These are phyloP conservation scores for Myotis daubentonii DNA, from an alignment of 2,797 vertebrate genomes.

Conservation along the genomic window DNA sequence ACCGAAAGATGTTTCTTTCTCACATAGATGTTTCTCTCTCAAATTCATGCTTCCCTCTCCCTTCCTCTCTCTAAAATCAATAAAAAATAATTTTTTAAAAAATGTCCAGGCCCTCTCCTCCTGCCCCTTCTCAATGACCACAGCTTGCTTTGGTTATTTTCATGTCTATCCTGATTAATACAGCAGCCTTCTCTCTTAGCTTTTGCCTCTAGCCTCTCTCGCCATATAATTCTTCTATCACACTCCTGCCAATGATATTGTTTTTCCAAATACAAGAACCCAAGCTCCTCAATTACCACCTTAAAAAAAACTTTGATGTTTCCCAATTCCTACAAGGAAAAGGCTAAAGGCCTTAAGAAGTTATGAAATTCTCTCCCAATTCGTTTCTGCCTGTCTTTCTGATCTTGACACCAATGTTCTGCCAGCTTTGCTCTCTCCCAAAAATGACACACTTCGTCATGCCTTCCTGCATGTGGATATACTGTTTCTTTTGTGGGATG, in stretches of 20 bases:
- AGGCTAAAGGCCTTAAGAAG: neutral
- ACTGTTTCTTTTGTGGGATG: neutral
- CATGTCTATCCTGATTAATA: neutral
- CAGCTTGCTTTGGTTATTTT: neutral
- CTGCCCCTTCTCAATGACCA: neutral
- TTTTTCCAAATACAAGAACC: neutral
- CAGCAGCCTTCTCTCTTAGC: neutral
- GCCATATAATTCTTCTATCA: neutral
- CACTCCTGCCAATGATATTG: neutral
- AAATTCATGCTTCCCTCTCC: no score
- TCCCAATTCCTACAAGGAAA: neutral
- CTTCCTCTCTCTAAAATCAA: no score
- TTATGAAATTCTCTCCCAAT: neutral
- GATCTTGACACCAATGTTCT: neutral
- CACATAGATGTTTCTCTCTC: no score
- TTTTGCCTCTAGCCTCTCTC: neutral
- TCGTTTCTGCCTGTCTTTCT: neutral
- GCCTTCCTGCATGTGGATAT: neutral
- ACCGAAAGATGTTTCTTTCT: no score
- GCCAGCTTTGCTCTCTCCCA: neutral
- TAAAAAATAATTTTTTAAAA: neutral
- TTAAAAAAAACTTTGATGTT: neutral
- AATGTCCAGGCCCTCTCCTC: neutral
- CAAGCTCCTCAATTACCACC: neutral
- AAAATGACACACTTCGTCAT: neutral